Evolutionary conservation across 2,113 vertebrate species (phyloP).

Genomic region (Macaca nemestrina): DNA sequence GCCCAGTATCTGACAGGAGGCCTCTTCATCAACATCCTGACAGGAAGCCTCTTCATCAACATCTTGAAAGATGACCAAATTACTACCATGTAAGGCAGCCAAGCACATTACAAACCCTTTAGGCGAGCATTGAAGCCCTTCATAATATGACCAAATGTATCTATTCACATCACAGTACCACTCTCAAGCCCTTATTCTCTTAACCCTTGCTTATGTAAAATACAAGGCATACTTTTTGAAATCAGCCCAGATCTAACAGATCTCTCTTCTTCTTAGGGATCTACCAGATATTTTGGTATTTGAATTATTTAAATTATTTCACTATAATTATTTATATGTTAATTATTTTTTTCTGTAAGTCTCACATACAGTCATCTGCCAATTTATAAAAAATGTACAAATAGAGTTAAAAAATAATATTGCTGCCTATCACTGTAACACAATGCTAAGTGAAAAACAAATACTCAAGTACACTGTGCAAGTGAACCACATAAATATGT

Average conservation of each 20-base stretch:
- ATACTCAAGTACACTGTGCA: not conserved
- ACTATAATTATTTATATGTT: not conserved
- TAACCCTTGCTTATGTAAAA: not conserved
- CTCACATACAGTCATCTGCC: not conserved
- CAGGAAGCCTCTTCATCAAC: accelerated
- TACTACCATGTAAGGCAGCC: not conserved
- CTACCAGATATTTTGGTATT: not conserved
- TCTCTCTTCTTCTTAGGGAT: not conserved
- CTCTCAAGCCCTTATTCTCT: not conserved
- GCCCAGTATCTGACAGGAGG: not conserved
- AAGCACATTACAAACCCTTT: not conserved
- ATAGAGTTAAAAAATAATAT: not conserved
- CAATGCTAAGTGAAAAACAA: not conserved
- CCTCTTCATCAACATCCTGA: no score
- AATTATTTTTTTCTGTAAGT: not conserved
- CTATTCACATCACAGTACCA: not conserved
- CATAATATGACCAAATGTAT: not conserved
- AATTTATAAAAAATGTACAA: not conserved
- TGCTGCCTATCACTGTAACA: not conserved
- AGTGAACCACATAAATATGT: not conserved
- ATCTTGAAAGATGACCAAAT: not conserved
- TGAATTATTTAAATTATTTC: not conserved
- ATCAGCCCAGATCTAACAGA: not conserved
- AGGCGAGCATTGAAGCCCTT: not conserved
- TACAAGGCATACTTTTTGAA: not conserved